Conservation (phyloP, 2,797 vertebrate genomes). For the Girardinus metallicus region DNA sequence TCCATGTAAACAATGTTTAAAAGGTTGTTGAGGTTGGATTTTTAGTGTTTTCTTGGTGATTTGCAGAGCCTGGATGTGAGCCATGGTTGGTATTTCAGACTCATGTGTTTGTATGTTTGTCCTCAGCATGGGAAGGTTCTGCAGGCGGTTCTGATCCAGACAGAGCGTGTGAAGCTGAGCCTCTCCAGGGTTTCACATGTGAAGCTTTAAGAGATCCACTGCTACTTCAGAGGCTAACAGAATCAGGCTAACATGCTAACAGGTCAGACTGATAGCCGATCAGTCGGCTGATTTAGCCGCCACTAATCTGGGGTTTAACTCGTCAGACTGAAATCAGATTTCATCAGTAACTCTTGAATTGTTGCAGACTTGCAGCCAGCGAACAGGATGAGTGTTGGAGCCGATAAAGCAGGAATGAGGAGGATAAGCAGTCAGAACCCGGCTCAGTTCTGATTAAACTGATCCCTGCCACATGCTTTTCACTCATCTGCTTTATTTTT, state of each 20-base stretch:
- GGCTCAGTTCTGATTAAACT: neutral
- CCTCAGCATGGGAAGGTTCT: neutral
- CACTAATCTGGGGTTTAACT: neutral
- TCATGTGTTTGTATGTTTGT: slow-evolving; percentile 1
- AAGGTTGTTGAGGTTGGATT: neutral
- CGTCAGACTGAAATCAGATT: neutral
- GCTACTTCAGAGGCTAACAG: neutral
- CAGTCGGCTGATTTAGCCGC: neutral
- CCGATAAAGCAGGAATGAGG: neutral
- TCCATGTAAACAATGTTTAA: neutral
- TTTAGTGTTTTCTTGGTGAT: too few relatives aligned
- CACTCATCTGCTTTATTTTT: neutral
- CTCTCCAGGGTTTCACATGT: neutral
- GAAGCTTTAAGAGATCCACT: neutral
- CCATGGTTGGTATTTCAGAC: neutral
- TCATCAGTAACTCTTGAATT: neutral
- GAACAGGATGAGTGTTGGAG: neutral
- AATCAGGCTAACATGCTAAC: neutral
- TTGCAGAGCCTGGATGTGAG: neutral
- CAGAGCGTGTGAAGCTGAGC: too few relatives aligned
- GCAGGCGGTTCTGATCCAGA: neutral
- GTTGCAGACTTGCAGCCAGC: neutral
- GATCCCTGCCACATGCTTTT: neutral
- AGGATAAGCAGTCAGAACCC: neutral
- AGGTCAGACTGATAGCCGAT: neutral